A percentile compares a stretch with the other conserved stretches of the same genome.
phyloP scores from a whole-genome alignment of 2,888 invertebrate species.

The Platycheirus albimanus region DNA sequence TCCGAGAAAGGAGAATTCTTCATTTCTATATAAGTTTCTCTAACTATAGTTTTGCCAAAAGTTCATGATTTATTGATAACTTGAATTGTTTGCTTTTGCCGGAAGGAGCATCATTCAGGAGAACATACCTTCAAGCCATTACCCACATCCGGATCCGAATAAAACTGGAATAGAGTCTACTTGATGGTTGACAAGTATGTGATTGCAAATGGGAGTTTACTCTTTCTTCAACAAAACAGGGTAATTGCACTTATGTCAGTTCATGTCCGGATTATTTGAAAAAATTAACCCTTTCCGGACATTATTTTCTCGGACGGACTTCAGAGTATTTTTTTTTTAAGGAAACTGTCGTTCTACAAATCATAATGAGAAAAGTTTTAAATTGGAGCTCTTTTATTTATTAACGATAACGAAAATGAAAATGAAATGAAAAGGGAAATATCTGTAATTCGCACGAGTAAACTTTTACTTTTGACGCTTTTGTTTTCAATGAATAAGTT shows the following conservation, averaged over 20 bases:
- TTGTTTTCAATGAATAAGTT: slow-evolving; percentile 13
- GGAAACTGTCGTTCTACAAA: slow-evolving; percentile 24
- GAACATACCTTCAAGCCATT: slow-evolving; percentile 16
- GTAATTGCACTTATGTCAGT: slow-evolving; percentile 36
- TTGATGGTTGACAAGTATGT: slow-evolving; percentile 30
- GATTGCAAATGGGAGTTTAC: slow-evolving; percentile 9
- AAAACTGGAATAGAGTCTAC: neutral
- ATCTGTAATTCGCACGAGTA: neutral
- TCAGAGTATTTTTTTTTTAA: neutral
- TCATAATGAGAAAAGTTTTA: slow-evolving; percentile 50
- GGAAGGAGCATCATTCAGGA: slow-evolving; percentile 11
- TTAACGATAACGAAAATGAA: slow-evolving; percentile 8
- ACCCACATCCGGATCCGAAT: slow-evolving; percentile 19
- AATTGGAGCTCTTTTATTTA: neutral
- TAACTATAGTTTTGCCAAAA: slow-evolving; percentile 10
- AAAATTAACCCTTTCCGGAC: slow-evolving; percentile 18
- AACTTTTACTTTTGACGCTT: slow-evolving; percentile 22
- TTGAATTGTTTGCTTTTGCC: slow-evolving; percentile 18
- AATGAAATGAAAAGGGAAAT: neutral
- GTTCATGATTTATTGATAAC: slow-evolving; percentile 46
- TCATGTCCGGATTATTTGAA: slow-evolving; percentile 32
- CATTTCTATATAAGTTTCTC: neutral
- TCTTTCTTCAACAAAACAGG: neutral
- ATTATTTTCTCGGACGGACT: neutral
- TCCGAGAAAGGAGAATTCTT: slow-evolving; percentile 5